Conservation (phyloP, 2,113 vertebrate species). For the Empidonax alnorum region DNA sequence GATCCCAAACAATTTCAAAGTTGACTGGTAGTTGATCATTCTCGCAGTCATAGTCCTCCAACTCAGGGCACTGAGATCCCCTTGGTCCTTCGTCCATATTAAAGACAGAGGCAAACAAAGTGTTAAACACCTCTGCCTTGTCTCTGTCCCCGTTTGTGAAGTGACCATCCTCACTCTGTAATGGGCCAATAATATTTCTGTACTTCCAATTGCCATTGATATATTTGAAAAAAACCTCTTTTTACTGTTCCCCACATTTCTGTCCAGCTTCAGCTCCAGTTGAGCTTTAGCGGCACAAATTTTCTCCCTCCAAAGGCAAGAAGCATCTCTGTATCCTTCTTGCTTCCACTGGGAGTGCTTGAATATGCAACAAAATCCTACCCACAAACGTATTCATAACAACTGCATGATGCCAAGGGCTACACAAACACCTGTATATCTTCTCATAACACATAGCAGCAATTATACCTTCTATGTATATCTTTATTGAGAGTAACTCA, state of each 20-base stretch:
- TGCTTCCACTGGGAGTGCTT: background rate
- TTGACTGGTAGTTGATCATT: background rate
- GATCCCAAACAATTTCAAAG: background rate
- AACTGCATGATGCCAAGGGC: background rate
- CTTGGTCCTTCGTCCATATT: background rate
- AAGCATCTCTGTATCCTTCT: background rate
- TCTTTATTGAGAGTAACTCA: background rate
- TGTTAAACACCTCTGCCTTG: background rate
- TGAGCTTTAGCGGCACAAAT: background rate
- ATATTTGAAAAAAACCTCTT: background rate
- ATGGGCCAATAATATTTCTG: background rate
- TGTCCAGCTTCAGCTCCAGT: background rate
- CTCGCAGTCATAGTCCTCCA: background rate
- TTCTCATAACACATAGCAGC: background rate
- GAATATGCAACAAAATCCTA: background rate
- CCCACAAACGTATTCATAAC: accelerated
- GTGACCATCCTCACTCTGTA: background rate
- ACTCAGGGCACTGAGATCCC: background rate
- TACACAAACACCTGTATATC: background rate
- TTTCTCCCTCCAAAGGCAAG: background rate
- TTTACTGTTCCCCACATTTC: background rate
- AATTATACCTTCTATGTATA: background rate
- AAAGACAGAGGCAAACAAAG: background rate
- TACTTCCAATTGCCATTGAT: background rate
- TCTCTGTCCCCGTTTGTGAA: background rate